Evolutionary conservation across 2,113 vertebrate species (phyloP), one percentile per base, ranked within the genome.

Genomic region (Corydoras maculifer): DNA sequence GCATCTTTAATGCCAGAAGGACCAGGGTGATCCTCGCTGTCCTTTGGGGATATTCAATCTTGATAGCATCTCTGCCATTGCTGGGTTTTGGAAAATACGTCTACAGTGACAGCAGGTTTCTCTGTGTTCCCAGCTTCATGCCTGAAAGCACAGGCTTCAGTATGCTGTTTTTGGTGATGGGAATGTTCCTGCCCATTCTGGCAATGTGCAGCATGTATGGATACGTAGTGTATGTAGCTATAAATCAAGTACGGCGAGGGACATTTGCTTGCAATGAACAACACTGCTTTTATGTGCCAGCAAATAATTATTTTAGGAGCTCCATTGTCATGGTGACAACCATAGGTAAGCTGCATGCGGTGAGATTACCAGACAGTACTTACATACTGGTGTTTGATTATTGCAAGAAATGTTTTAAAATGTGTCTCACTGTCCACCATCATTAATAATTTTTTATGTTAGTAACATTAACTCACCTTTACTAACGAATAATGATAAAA

Each of bases 271-370:
- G 90, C 82, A 89, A 90, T 3, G 84, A 90, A 65, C 81, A 88
- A 71, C 90, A 91, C 79, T 91, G 90, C 55, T 88, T 86, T 81
- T 82, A 89, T 1, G 88, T 90, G 43, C 90, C 88, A 7, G 88
- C 86, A 18, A 86, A 84, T 65, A 84, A 75, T 14, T 91, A 91
- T 74, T 81, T 88, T 69, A 85, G 78, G 70, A 90, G 88, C 81
- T 88, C 88, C 61, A n/a, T 86, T 0, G 82, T 87, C 8, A 87
- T 91, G 83, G 76, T 86, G 5, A 63, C 84, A 0, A 86, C 81
- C 25, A 82, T 84, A 82, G 85, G 90, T 91, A 83, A 83, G 88
- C 43, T 30, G 51, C 55, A 62, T 62, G 58, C 72, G 57, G 29
- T 43, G 35, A 43, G 35, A 43, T 43, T 43, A 43, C 35, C 35